These are phyloP conservation scores for Microdon myrmicae DNA, from an alignment of 2,888 invertebrate genomes.

Conservation along the genomic window DNA sequence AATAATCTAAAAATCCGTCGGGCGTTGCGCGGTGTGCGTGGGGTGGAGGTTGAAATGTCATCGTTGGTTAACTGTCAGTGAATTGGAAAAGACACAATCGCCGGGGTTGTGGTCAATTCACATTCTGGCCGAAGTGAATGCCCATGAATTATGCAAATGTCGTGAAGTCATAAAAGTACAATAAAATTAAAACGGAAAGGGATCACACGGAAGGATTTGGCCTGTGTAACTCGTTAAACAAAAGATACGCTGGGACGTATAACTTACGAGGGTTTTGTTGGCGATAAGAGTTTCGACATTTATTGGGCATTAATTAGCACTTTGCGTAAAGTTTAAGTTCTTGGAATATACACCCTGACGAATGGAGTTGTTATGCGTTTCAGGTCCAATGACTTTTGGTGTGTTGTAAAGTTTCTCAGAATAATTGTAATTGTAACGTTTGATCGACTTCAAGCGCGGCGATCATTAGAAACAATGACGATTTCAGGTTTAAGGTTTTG, in stretches of 20 bases:
- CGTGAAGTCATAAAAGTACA: slow-evolving; percentile 13
- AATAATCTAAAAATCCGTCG: too few relatives aligned
- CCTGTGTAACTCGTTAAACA: slow-evolving; percentile 17
- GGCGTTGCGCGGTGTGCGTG: too few relatives aligned
- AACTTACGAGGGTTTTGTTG: slow-evolving; percentile 14
- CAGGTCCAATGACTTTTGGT: too few relatives aligned
- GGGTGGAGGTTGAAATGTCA: slow-evolving; percentile 44
- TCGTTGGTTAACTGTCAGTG: slow-evolving; percentile 48
- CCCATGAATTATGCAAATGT: slow-evolving; percentile 40
- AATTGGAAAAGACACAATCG: slow-evolving; percentile 38
- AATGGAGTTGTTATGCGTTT: too few relatives aligned
- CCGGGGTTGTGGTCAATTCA: neutral
- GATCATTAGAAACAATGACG: too few relatives aligned
- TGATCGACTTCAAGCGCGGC: too few relatives aligned
- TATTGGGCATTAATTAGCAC: slow-evolving; percentile 52
- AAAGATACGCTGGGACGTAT: too few relatives aligned
- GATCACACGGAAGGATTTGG: slow-evolving; percentile 28
- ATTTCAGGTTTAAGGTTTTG: too few relatives aligned
- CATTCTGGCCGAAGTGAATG: slow-evolving; percentile 1
- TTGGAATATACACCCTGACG: slow-evolving; percentile 29
- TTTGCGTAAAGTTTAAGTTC: slow-evolving; percentile 20
- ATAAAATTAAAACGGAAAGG: too few relatives aligned
- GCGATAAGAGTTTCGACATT: slow-evolving; percentile 46
- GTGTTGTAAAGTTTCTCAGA: too few relatives aligned
- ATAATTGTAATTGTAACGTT: too few relatives aligned